These are phyloP conservation scores for Ambastaia sidthimunki DNA, from an alignment of 2,797 vertebrate species.

Conservation along the genomic window DNA sequence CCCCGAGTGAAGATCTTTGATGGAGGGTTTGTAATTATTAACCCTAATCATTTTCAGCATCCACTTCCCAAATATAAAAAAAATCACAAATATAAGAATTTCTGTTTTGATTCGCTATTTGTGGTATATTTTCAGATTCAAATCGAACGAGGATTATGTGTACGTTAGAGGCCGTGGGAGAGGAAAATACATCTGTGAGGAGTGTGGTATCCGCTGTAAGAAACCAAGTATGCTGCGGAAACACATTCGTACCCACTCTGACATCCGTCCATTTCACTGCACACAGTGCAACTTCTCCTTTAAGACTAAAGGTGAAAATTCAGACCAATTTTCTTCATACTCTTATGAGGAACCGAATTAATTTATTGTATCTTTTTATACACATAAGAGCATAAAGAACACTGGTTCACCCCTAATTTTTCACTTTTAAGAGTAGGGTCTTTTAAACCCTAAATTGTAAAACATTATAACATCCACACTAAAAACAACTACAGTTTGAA, in stretches of 20 bases:
- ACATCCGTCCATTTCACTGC: constrained; percentile 97
- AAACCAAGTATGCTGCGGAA: constrained; percentile 99
- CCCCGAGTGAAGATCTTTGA: constrained; percentile 99
- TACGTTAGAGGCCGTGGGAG: constrained; percentile 96
- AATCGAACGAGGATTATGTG: constrained; percentile 98
- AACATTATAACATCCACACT: too few species aligned
- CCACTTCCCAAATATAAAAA: neutral
- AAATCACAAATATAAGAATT: neutral
- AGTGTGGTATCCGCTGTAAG: constrained; percentile 98
- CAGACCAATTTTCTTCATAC: neutral
- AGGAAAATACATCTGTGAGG: constrained; percentile 98
- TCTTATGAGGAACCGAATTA: neutral
- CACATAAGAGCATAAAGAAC: too few species aligned
- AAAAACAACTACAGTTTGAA: too few species aligned
- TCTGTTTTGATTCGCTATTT: neutral
- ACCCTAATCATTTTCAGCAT: neutral
- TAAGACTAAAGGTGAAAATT: constrained; percentile 96
- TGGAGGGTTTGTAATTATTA: constrained; percentile 86
- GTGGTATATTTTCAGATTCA: constrained; percentile 81
- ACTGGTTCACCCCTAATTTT: neutral
- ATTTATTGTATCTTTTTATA: neutral
- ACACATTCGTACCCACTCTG: constrained; percentile 97
- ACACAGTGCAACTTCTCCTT: constrained; percentile 98
- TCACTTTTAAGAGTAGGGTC: neutral
- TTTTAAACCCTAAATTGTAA: neutral